Evolutionary conservation across 2,888 invertebrate species (phyloP), one percentile per base, ranked within the genome.

Genomic region (Rutpela maculata): DNA sequence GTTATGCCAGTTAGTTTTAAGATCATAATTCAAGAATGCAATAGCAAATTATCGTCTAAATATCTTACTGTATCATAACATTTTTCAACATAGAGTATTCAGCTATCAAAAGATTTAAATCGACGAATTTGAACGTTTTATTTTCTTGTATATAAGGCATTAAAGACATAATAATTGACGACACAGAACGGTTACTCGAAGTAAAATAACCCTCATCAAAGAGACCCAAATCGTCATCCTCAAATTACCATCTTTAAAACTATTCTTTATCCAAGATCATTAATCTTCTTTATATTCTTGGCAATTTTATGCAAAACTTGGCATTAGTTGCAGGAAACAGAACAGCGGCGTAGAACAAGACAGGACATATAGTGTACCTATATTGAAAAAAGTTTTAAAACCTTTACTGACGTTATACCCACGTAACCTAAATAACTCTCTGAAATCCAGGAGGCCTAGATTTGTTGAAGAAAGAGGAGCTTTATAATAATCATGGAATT

Each of bases 281-380:
- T 85, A 86, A 86, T 86, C 86, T 86, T 88, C 87, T 86, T 88
- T 86, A 85, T 85, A 85, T 83, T 85, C 85, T 82, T 80, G 81
- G 84, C 86, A 86, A 86, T 88, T 87, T 88, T 87, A 88, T 88
- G 88, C 88, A 87, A 87, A 88, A 88, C 86, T 87, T 85, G 85
- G 85, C 85, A 86, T 87, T 88, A 87, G 84, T 79, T 76, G 78
- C 57, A 65, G 62, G 59, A 50, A 70, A 38, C 12, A n/a, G 15
- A 12, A 6, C 75, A 71, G 71, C 5, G 75, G 55, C 31, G 75
- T 71, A 59, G 74, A 3, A 22, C 18, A 50, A 19, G 10, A 12
- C 59, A 71, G 60, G 60, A 26, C 9, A 60, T 6, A 7, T 7
- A 26, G 6, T 7, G 31, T 35, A n/a, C n/a, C n/a, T n/a, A 35